Evolutionary conservation across 2,113 vertebrate species (phyloP), one percentile per base, ranked within the genome.

Genomic region (Bambusicola thoracicus): DNA sequence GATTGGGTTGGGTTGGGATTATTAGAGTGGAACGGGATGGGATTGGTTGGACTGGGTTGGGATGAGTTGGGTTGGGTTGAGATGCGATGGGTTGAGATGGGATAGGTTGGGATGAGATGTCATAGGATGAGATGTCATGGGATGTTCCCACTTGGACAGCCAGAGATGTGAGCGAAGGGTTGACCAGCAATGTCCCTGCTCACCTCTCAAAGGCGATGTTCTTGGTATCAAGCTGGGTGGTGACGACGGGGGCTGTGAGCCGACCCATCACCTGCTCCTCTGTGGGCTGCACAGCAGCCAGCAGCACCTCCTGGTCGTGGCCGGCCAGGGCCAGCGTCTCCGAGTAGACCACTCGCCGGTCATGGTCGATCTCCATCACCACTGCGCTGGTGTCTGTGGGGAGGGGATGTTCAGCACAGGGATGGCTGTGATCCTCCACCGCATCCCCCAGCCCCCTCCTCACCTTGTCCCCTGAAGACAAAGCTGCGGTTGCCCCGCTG

Each of bases 281-380:
- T 0, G 98, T 99, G 96, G 99, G 99, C 97, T 99, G 99, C 85
- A 98, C 97, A 16, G 98, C 98, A 61, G 98, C 98, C 92, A 99
- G 96, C 49, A 99, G 98, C 51, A 98, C 97, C 92, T 99, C 96
- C 66, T 97, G 95, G 91, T 98, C 97, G 1, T 99, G 98, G 68
- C 98, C 95, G 0, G 98, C 98, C 92, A 99, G 96, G 4, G 98
- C 98, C 96, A 99, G 95, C 0, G 99, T 99, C 98, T 99, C 99
- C 0, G 98, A 98, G 97, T 98, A 99, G 24, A 99, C 99, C 97
- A 99, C 98, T 62, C 98, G 98, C 90, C 98, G 98, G 98, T 99
- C 99, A 0, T 99, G 99, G 97, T 99, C 99, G 5, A 99, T 99
- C 97, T 99, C 99, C 98, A 99, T 99, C 96, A 99, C 99, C 96